A percentile compares a stretch with the other conserved stretches of the same genome.
Conservation (phyloP, 1,140 invertebrate genomes). For the Mamestra configurata region DNA sequence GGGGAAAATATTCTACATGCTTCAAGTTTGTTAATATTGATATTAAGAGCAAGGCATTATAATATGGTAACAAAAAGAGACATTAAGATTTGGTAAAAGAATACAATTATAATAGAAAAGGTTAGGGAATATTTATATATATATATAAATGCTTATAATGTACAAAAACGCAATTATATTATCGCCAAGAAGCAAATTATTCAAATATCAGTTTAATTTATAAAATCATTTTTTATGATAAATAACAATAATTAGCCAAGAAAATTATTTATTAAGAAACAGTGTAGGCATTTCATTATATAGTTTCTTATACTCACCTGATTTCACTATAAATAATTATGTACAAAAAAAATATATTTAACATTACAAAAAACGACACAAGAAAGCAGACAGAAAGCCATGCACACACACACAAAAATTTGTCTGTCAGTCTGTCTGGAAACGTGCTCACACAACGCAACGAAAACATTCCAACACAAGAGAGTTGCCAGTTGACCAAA, state of each 20-base stretch:
- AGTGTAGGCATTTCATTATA: background rate
- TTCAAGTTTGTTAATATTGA: background rate
- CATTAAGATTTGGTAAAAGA: background rate
- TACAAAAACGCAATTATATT: background rate
- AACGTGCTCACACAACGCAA: conserved; percentile 33
- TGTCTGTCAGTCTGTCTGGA: conserved; percentile 30
- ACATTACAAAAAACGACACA: background rate
- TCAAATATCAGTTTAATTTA: background rate
- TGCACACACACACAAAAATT: conserved; percentile 32
- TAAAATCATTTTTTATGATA: background rate
- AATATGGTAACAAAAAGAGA: background rate
- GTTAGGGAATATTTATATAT: background rate
- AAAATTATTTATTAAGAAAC: background rate
- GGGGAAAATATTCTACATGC: background rate
- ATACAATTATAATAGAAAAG: background rate
- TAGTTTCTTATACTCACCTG: conserved; percentile 24
- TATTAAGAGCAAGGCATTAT: background rate
- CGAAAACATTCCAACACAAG: conserved; percentile 29
- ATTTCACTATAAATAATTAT: background rate
- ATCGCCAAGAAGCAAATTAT: background rate
- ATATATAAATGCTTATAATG: background rate
- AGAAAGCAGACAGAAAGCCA: conserved; percentile 41
- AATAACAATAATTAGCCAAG: background rate
- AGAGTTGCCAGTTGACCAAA: conserved; percentile 19
- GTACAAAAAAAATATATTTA: background rate